Base-by-base conservation (phyloP, 2,113 vertebrate genomes). In the Anseranas semipalmata region DNA sequence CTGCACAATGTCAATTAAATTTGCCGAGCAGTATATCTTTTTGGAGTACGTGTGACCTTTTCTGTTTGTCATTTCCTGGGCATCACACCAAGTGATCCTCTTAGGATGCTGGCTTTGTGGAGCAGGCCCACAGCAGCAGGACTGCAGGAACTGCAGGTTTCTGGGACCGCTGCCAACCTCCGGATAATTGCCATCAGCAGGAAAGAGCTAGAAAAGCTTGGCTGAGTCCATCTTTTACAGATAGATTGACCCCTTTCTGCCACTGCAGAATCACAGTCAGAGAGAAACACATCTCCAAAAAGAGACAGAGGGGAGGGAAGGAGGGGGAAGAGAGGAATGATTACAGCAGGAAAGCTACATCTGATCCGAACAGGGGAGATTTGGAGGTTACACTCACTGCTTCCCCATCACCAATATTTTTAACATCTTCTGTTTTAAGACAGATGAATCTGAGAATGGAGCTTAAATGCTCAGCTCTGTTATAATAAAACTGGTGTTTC, bases 41-140 rank as follows among this genome's bases (percentile, higher is more conserved):
- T 97, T 92, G 95, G 95, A 97, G 97, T 96, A 97, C 85, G 96
- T 97, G 97, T 98, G 98, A 98, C 98, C 98, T 98, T 98, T 98
- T 98, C 97, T 98, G 98, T 98, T 98, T 98, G 98, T 98, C 98
- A 98, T 98, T 98, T 98, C 98, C 98, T 97, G 98, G 98, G 98
- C 98, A 98, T 39, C 50, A 98, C 97, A 98, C 98, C 98, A 98
- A 98, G 96, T 89, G 79, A 96, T 98, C 98, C 98, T 98, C 98
- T 95, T 92, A 97, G 96, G 98, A 98, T 96, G 93, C 88, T 98
- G 97, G 97, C 87, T 77, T 98, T 96, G 97, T 96, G 95, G 97
- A 98, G 94, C 96, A 86, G 97, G 93, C 94, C 97, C 96, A 65
- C 95, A 98, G 98, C 97, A 66, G 37, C 77, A 62, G 97, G 97